Evolutionary conservation across 2,797 vertebrate species (phyloP).

Genomic region (Hapalemur alaotrensis): DNA sequence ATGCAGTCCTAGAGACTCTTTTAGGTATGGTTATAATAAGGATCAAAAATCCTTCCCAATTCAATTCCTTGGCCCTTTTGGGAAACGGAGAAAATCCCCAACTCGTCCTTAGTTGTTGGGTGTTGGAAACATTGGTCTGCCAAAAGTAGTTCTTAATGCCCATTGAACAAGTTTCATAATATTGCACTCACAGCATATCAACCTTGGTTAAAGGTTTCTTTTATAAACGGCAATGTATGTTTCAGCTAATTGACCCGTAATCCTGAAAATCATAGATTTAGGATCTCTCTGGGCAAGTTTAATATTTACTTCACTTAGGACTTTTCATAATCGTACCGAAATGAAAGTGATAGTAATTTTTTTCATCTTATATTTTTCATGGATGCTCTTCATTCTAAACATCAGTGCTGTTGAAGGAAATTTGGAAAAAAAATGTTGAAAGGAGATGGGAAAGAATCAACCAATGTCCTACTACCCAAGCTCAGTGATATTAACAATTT

Average conservation of each 20-base stretch:
- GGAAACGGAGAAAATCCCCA: background rate
- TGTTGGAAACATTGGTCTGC: background rate
- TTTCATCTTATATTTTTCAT: background rate
- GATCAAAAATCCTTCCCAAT: background rate
- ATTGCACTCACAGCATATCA: background rate
- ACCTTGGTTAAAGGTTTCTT: conserved; percentile 19
- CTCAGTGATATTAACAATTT: background rate
- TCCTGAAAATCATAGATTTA: background rate
- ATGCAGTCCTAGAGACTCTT: background rate
- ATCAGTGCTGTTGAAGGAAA: background rate
- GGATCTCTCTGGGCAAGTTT: background rate
- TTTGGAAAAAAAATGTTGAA: background rate
- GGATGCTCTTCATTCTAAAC: background rate
- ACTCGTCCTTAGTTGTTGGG: background rate
- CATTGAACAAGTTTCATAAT: conserved; percentile 16
- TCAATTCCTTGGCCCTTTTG: background rate
- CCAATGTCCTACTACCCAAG: background rate
- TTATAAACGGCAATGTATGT: background rate
- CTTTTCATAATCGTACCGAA: background rate
- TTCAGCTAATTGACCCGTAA: background rate
- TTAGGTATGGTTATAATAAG: background rate
- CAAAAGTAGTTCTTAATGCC: background rate
- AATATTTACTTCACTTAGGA: background rate
- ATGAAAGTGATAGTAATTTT: background rate
- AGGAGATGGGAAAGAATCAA: background rate